These are phyloP conservation scores for Shinisaurus crocodilurus DNA, from an alignment of 2,113 vertebrate genomes.

Conservation along the genomic window DNA sequence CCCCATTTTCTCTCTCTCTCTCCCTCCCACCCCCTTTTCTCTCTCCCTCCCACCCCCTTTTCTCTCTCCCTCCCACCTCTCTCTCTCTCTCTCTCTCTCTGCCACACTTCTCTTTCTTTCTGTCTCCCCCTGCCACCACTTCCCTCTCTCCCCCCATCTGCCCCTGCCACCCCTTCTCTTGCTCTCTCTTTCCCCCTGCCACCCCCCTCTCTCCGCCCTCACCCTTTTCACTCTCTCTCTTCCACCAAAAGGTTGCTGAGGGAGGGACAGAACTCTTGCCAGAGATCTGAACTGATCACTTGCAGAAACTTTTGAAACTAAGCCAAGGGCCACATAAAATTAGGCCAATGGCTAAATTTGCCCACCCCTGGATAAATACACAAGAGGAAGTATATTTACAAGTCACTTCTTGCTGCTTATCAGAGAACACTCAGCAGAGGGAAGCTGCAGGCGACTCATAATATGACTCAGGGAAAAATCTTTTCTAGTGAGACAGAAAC, in stretches of 20 bases:
- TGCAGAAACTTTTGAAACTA: not conserved
- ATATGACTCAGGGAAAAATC: not conserved
- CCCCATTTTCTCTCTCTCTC: no score
- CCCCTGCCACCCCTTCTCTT: not conserved
- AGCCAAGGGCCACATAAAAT: not conserved
- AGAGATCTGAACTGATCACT: not conserved
- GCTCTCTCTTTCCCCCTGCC: not conserved
- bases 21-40: no score
- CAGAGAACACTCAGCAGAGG: not conserved
- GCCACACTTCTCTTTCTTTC: no score
- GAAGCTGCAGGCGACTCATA: not conserved
- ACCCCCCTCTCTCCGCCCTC: not conserved
- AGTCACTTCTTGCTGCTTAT: no score
- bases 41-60: no score
- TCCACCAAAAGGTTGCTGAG: not conserved
- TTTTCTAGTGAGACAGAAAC: not conserved
- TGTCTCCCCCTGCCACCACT: not conserved
- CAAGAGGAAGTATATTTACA: no score
- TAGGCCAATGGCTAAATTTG: no score
- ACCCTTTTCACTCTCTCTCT: not conserved
- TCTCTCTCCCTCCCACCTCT: not conserved
- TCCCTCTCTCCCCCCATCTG: not conserved
- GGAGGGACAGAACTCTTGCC: not conserved
- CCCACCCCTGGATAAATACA: no score
- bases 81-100: not conserved